Conservation (phyloP, 2,113 vertebrate genomes). For the Ictalurus punctatus region DNA sequence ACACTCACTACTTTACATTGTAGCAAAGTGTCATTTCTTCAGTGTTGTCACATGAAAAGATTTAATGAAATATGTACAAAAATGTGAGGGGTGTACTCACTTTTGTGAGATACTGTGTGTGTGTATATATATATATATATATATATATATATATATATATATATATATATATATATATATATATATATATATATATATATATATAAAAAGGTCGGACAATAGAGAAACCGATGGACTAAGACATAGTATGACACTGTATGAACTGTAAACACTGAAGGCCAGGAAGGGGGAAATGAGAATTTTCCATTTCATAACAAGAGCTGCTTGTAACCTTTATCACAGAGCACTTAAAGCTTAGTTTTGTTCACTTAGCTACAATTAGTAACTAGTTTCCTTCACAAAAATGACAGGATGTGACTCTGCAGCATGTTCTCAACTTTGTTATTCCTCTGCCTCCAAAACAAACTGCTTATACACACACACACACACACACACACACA, state of each 20-base stretch:
- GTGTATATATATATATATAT: no score
- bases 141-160: no score
- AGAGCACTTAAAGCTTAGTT: background rate
- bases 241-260: no score
- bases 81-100: no score
- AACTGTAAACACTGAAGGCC: background rate
- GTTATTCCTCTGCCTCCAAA: slow-evolving; percentile 13
- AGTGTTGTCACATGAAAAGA: no score
- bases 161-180: no score
- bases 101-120: no score
- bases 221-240: no score
- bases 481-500: background rate
- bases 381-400: background rate
- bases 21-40: no score
- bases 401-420: slow-evolving; percentile 43
- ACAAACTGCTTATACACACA: background rate
- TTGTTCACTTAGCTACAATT: slow-evolving; percentile 11
- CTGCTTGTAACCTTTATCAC: background rate
- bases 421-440: slow-evolving; percentile 48
- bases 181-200: no score
- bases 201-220: background rate
- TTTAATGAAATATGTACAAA: no score
- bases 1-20: no score
- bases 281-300: background rate
- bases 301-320: background rate